A percentile compares a stretch with the other conserved stretches of the same genome.
Evolutionary conservation across 1,140 invertebrate species (phyloP).

Genomic region (Trichomalopsis sarcophagae): DNA sequence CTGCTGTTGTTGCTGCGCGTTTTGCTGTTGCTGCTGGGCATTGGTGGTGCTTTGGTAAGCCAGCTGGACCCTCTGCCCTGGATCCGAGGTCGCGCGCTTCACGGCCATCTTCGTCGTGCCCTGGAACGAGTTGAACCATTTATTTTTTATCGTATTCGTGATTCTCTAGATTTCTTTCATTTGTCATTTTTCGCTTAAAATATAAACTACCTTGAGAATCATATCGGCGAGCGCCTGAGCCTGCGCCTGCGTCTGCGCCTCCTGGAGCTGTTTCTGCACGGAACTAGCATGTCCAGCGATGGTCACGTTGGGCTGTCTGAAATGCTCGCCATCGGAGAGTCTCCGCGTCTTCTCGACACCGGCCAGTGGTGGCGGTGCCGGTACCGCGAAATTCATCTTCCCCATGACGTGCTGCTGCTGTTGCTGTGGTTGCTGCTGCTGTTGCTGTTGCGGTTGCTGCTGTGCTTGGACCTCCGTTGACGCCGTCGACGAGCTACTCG

Average conservation of each 20-base stretch:
- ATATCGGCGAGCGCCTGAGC: slow-evolving; percentile 73
- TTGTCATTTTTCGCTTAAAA: too few species aligned
- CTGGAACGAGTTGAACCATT: slow-evolving; percentile 49
- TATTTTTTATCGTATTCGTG: background rate
- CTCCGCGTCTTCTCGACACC: slow-evolving; percentile 76
- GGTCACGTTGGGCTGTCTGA: slow-evolving; percentile 77
- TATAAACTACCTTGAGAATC: slow-evolving; percentile 68
- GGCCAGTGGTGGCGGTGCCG: slow-evolving; percentile 76
- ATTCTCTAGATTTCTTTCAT: too few species aligned
- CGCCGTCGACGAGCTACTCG: slow-evolving; percentile 38
- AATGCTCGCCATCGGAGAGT: slow-evolving; percentile 80
- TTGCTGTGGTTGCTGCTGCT: slow-evolving; percentile 69
- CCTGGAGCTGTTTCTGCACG: slow-evolving; percentile 73
- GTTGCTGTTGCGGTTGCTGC: slow-evolving; percentile 73
- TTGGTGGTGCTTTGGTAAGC: slow-evolving; percentile 67
- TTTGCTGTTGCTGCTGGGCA: slow-evolving; percentile 62
- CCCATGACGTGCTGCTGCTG: slow-evolving; percentile 72
- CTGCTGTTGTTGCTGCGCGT: slow-evolving; percentile 73
- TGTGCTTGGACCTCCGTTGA: slow-evolving; percentile 51
- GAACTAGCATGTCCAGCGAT: slow-evolving; percentile 61
- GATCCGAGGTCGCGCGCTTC: slow-evolving; percentile 81
- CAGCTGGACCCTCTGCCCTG: slow-evolving; percentile 76
- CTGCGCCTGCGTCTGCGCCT: slow-evolving; percentile 76
- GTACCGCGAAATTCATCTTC: slow-evolving; percentile 78
- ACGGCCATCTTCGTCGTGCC: slow-evolving; percentile 82